Conservation (phyloP, 2,113 vertebrate genomes). For the Camelus dromedarius region DNA sequence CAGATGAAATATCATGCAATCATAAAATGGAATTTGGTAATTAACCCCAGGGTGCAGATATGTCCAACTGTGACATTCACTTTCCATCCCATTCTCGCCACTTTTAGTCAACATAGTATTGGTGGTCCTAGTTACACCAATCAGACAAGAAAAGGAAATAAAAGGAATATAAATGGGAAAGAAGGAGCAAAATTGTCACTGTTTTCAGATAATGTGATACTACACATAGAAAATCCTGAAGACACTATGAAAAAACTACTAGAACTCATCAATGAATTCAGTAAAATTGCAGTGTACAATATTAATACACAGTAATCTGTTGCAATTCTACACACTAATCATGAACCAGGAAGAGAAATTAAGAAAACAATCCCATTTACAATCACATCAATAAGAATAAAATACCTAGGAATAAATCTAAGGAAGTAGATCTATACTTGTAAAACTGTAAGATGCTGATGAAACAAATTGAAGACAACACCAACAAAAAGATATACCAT, state of each 20-base stretch:
- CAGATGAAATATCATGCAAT: neutral
- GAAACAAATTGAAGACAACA: neutral
- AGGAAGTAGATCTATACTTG: neutral
- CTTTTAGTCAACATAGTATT: neutral
- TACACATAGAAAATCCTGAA: neutral
- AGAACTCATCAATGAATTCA: neutral
- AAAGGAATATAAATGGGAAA: neutral
- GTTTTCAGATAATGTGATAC: neutral
- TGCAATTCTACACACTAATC: neutral
- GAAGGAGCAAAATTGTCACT: neutral
- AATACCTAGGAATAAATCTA: neutral
- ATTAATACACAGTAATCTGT: neutral
- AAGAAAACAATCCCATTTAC: neutral
- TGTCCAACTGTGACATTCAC: neutral
- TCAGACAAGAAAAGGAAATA: neutral
- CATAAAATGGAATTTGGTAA: neutral
- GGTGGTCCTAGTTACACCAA: neutral
- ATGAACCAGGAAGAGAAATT: neutral
- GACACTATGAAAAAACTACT: neutral
- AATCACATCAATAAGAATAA: neutral
- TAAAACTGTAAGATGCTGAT: neutral
- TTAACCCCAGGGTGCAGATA: neutral
- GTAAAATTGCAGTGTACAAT: neutral
- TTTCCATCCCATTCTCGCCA: neutral
- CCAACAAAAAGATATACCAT: neutral